Evolutionary conservation across 2,797 vertebrate genomes (phyloP), one percentile per base, ranked within the genome.

Genomic region (Sebastolobus alascanus): DNA sequence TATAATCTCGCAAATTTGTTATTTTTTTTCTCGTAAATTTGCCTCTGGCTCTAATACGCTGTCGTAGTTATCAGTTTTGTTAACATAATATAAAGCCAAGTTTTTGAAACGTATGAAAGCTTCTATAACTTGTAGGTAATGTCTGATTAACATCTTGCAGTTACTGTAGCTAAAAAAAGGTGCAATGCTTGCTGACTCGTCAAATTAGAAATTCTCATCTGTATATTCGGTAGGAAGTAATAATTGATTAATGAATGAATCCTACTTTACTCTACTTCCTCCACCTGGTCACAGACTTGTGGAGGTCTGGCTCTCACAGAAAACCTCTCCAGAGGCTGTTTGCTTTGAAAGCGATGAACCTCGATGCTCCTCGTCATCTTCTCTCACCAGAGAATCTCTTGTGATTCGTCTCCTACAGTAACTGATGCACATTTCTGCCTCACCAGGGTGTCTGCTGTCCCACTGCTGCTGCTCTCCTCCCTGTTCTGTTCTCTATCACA

Each of bases 341-440:
- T 81, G 13, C 52, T 59, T 72, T 79, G 38, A 78, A 78, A 64
- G 27, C 3, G 38, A 11, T 70, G 54, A 81, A 27, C n/a, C 50
- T 64, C 38, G 22, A 63, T 58, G 12, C 56, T 67, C n/a, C 50
- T 31, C 59, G 59, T 63, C 73, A 66, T 67, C 35, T 79, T 73
- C 56, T 50, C 37, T 75, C 35, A 50, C 37, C 46, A 43, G 75
- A 77, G 29, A 56, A 18, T 70, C 52, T 82, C 27, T 22, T 22
- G 40, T n/a, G 37, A 84, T 61, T 71, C 55, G 22, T 35, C 52
- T 50, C 35, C 27, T 33, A 13, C n/a, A n/a, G n/a, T n/a, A n/a
- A 58, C 60, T 22, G 64, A 35, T 6, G 31, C 69, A 54, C 52
- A 27, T 61, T 43, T 58, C 52, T 66, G 46, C 46, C 50, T 82